A percentile compares a stretch with the other conserved stretches of the same genome.
These are phyloP conservation scores for Zophobas morio DNA, from an alignment of 1,140 invertebrate genomes.

Conservation along the genomic window DNA sequence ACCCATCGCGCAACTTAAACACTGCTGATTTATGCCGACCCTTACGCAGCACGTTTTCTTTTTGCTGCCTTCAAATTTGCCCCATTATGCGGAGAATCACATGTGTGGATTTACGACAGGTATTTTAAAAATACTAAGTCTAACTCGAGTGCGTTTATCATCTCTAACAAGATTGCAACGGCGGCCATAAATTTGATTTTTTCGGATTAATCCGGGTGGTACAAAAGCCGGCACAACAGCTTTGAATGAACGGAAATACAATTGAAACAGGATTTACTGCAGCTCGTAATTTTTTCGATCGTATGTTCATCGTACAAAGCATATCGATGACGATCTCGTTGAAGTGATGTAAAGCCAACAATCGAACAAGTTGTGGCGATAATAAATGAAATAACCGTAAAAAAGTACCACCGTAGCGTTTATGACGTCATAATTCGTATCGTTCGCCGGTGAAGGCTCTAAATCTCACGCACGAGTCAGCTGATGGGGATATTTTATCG, in stretches of 20 bases:
- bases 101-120: too few relatives aligned
- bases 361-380: constrained; percentile 11
- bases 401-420: constrained; percentile 1
- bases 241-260: too few relatives aligned
- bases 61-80: too few relatives aligned
- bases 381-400: constrained; percentile 29
- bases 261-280: too few relatives aligned
- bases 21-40: neutral
- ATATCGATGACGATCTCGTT: neutral
- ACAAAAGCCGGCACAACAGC: too few relatives aligned
- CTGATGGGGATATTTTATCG: neutral
- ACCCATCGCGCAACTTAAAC: neutral
- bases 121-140: too few relatives aligned
- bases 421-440: constrained; percentile 17
- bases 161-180: neutral
- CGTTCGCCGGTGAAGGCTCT: neutral
- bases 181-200: constrained; percentile 3
- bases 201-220: constrained; percentile 1
- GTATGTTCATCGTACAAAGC: too few relatives aligned
- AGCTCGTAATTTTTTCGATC: too few relatives aligned
- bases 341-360: neutral
- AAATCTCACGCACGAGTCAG: neutral
- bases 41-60: too few relatives aligned
- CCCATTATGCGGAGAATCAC: too few relatives aligned
- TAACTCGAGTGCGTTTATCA: too few relatives aligned